A percentile compares a stretch with the other conserved stretches of the same genome.
Evolutionary conservation across 2,797 vertebrate genomes (phyloP).

Genomic region (Petrocephalus sullivani): DNA sequence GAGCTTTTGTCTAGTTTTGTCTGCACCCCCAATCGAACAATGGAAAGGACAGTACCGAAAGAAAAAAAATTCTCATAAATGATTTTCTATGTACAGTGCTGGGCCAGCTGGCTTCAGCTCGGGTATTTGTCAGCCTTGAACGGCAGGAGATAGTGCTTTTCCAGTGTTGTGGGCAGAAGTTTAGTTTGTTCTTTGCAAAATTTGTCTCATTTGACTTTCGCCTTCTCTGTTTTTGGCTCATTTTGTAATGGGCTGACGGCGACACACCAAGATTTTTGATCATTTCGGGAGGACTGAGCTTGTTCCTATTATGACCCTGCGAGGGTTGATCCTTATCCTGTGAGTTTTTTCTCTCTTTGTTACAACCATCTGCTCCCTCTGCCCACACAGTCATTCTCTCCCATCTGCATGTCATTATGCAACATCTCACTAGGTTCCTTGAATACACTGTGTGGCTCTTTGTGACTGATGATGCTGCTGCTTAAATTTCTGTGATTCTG

Average conservation of each 20-base stretch:
- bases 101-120: background rate
- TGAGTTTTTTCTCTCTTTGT: constrained; percentile 15
- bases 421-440: background rate
- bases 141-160: background rate
- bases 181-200: background rate
- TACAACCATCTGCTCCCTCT: constrained; percentile 12
- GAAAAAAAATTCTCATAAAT: background rate
- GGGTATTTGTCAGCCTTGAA: background rate
- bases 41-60: background rate
- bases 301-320: background rate
- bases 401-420: constrained; percentile 17
- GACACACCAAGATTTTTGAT: background rate
- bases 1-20: background rate
- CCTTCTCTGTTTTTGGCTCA: background rate
- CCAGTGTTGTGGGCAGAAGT: background rate
- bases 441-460: background rate
- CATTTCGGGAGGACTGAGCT: background rate
- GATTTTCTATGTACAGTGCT: background rate
- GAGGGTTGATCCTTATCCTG: background rate
- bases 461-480: background rate
- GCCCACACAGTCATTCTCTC: constrained; percentile 4
- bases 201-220: background rate
- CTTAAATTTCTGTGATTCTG: background rate
- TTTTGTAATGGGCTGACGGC: constrained; percentile 1
- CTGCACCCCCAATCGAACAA: background rate